phyloP scores from a whole-genome alignment of 1,140 invertebrate genomes.

The Micrasema longulum region DNA sequence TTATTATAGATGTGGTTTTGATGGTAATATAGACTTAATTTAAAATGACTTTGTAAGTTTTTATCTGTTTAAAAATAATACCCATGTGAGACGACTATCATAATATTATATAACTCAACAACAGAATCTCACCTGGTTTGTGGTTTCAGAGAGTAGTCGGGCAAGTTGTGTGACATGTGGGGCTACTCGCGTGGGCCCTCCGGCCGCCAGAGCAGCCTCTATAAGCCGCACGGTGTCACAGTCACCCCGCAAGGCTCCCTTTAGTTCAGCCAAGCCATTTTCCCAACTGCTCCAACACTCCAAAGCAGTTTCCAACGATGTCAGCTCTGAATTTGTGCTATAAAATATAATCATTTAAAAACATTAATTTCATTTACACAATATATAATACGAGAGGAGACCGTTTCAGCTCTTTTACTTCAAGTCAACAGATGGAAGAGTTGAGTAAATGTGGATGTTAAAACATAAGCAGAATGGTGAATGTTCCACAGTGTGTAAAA shows the following conservation, averaged over 20 bases:
- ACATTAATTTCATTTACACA: conserved; percentile 85
- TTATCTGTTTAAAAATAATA: too few relatives aligned
- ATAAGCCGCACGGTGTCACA: conserved; percentile 62
- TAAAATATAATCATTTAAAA: conserved; percentile 74
- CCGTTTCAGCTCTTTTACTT: too few relatives aligned
- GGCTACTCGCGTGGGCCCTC: conserved; percentile 61
- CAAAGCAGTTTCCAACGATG: conserved; percentile 64
- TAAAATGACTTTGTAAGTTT: background rate
- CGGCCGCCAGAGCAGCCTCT: conserved; percentile 57
- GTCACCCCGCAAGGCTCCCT: conserved; percentile 66
- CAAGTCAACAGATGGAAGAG: too few relatives aligned
- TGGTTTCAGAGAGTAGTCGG: conserved; percentile 58
- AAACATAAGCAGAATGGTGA: too few relatives aligned
- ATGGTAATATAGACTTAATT: background rate
- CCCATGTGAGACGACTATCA: too few relatives aligned
- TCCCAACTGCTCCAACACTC: conserved; percentile 70
- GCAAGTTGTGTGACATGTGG: conserved; percentile 64
- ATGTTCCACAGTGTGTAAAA: too few relatives aligned
- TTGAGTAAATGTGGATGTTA: too few relatives aligned
- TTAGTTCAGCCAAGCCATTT: conserved; percentile 65
- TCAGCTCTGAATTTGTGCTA: conserved; percentile 65
- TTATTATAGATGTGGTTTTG: too few relatives aligned
- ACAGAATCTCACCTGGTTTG: conserved; percentile 46
- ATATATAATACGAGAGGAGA: too few relatives aligned
- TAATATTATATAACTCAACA: too few relatives aligned